Evolutionary conservation across 2,797 vertebrate genomes (phyloP), one percentile per base, ranked within the genome.

Genomic region (Lithobates sylvaticus): DNA sequence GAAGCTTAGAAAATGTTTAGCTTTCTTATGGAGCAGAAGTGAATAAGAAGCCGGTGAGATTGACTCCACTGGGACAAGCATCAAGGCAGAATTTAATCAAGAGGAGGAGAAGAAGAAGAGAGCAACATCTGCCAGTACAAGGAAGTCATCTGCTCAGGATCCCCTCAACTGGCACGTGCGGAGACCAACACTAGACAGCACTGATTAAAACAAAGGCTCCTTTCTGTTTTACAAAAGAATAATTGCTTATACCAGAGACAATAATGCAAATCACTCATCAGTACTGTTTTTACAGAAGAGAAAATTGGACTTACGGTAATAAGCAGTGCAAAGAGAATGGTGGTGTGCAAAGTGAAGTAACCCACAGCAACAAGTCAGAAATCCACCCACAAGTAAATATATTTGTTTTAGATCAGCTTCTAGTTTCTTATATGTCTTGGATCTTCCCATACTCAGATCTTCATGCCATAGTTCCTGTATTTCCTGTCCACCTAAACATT

Each of bases 51-150:
- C 84, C 84, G 80, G 27, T 54, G 76, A 85, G 81, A 88, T 42
- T 70, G 23, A 2, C 78, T 84, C 87, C 79, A 23, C 36, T 1
- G 64, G 88, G 87, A 70, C 78, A 77, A 67, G 67, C 74, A 89
- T 86, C 86, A 88, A 78, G 65, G 87, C 86, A 0, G 0, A 0
- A 44, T 75, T 58, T 18, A 84, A 86, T 75, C 87, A 88, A 74
- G 76, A 84, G 74, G 0, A 81, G 80, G 82, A 88, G 84, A 87
- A 88, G 78, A 83, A 82, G 79, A 80, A 81, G 83, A 77, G 79
- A 34, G 67, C 83, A 88, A 90, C 90, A 90, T 91, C 92, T 93
- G 90, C 84, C 72, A 58, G 73, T 72, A 34, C 72, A 88, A 34
- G 76, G 68, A 90, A 90, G 34, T 90, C 89, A 89, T 88, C 90